phyloP scores from a whole-genome alignment of 2,888 invertebrate species.

The Aleiodes alternator region DNA sequence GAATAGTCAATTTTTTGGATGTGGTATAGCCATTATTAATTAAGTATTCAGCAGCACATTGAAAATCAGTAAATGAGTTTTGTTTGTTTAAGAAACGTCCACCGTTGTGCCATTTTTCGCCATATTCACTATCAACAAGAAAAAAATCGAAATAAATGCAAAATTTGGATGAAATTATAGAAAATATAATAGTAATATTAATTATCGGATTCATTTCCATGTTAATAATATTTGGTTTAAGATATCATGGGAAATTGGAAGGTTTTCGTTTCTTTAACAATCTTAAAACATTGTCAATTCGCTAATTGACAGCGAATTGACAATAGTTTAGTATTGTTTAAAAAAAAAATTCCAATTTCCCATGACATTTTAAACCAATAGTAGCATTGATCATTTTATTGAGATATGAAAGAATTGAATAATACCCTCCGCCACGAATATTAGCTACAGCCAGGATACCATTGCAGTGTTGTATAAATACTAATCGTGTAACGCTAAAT shows the following conservation, averaged over 20 bases:
- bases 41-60: slow-evolving; percentile 92
- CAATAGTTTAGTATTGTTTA: too few species aligned
- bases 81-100: slow-evolving; percentile 95
- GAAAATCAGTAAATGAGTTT: slow-evolving; percentile 98
- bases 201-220: too few species aligned
- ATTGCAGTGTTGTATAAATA: slow-evolving; percentile 92
- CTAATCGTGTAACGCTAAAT: slow-evolving; percentile 90
- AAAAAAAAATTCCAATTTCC: too few species aligned
- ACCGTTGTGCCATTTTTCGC: slow-evolving; percentile 97
- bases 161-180: too few species aligned
- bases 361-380: too few species aligned
- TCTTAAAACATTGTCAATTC: too few species aligned
- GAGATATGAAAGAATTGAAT: slow-evolving; percentile 4
- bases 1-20: slow-evolving; percentile 86
- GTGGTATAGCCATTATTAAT: slow-evolving; percentile 87
- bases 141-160: slow-evolving; percentile 14
- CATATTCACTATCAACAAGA: slow-evolving; percentile 87
- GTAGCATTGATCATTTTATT: too few species aligned
- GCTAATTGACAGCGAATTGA: too few species aligned
- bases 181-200: too few species aligned
- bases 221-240: too few species aligned
- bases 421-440: slow-evolving; percentile 95
- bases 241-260: too few species aligned
- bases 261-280: too few species aligned
- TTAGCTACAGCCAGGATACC: slow-evolving; percentile 95